Conservation (phyloP, 2,113 vertebrate species). For the Psophia crepitans region DNA sequence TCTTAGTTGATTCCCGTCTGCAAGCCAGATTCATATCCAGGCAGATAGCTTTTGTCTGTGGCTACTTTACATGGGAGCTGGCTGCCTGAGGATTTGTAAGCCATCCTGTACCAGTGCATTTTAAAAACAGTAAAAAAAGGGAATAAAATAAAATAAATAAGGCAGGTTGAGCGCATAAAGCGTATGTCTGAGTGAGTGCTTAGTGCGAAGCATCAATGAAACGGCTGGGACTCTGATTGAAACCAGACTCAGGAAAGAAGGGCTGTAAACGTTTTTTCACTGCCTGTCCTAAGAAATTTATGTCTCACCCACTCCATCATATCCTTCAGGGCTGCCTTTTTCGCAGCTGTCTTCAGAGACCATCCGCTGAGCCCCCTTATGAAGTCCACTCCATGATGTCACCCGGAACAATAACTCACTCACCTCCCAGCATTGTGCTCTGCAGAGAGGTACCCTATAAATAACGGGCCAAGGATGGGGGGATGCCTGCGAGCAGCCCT, state of each 20-base stretch:
- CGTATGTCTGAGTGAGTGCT: constrained; percentile 20
- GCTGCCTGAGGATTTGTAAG: constrained; percentile 28
- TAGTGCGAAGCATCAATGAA: not conserved
- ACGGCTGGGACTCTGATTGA: constrained; percentile 71
- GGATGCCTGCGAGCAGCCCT: not conserved
- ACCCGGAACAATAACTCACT: constrained; percentile 62
- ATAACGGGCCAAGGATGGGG: not conserved
- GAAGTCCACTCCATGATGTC: constrained; percentile 69
- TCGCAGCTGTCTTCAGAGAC: constrained; percentile 70
- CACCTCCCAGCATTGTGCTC: constrained; percentile 30
- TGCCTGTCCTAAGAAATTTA: constrained; percentile 81
- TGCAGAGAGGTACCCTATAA: constrained; percentile 18
- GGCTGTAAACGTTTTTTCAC: constrained; percentile 74
- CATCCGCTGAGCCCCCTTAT: constrained; percentile 43
- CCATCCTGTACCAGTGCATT: not conserved
- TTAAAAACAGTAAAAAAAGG: constrained; percentile 23
- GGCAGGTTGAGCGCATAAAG: constrained; percentile 36
- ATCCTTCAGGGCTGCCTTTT: constrained; percentile 70
- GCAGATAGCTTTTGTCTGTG: not conserved
- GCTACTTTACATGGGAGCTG: constrained; percentile 13
- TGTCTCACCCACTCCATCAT: constrained; percentile 82
- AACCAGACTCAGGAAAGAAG: constrained; percentile 81
- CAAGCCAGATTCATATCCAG: not conserved
- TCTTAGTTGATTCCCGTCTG: not conserved
- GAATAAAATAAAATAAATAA: constrained; percentile 27